Base-by-base conservation (phyloP, 2,113 vertebrate genomes). In the Addax nasomaculatus region DNA sequence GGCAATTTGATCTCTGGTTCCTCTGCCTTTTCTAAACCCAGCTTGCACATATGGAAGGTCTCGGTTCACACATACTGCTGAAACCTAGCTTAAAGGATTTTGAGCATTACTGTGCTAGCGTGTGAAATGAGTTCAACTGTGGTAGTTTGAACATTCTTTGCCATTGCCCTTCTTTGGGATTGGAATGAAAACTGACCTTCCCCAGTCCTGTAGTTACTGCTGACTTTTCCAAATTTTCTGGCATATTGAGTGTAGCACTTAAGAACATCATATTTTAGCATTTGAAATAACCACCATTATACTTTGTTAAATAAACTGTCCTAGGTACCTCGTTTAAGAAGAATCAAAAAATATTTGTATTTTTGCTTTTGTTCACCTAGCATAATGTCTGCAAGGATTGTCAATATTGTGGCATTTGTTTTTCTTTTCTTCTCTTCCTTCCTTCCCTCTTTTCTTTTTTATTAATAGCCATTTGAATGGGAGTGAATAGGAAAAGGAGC, bases 1-100 rank as follows among this genome's bases (percentile, higher is more conserved):
- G n/a, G 67, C 17, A 70, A 6, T 23, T 39, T 70, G 67, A 36
- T 36, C 19, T 70, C n/a, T 70, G 67, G n/a, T 70, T 36, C n/a
- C 67, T 36, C 19, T 36, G n/a, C 67, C 67, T 70, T 70, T 70
- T 39, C n/a, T 70, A 36, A 70, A 70, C n/a, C n/a, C n/a, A 23
- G 9, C n/a, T 36, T 70, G 19, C 21, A 36, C 2, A 0, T 70
- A n/a, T 36, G 67, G n/a, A 70, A 70, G 33, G 4, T 70, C 64
- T 36, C 2, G 0, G 17, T 39, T 70, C 67, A 70, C 0, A 1
- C 0, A 1, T 39, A 23, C n/a, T 70, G n/a, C 67, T 70, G n/a
- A 70, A 70, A 23, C 4, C 19, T 70, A 12, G 19, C 67, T 36
- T 39, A 19, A 70, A 70, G 67, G 67, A 70, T 23, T 36, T 70